Conservation (phyloP, 2,113 vertebrate species). For the Plectropomus leopardus region DNA sequence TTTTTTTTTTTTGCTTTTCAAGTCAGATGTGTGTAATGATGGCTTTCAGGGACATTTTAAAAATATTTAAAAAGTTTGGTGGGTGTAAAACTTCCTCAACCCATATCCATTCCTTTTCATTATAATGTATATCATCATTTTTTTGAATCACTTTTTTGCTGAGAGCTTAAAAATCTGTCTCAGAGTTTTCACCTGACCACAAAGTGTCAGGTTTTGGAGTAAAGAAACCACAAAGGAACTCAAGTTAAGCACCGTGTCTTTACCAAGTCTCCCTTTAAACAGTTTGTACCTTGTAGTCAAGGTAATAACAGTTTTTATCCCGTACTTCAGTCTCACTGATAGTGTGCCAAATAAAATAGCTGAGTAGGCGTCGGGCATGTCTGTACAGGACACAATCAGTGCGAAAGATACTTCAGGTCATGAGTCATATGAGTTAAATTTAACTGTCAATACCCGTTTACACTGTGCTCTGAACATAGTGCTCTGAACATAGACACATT, state of each 20-base stretch:
- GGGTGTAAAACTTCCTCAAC: neutral
- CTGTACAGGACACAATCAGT: neutral
- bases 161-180: neutral
- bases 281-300: neutral
- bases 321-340: neutral
- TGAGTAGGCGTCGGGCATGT: neutral
- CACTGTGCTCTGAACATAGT: neutral
- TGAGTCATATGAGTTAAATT: neutral
- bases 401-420: too few species aligned
- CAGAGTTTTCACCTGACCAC: neutral
- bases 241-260: neutral
- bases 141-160: neutral
- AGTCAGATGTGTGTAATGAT: too few species aligned
- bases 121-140: too few species aligned
- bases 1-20: too few species aligned
- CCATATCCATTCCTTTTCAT: too few species aligned
- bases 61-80: neutral
- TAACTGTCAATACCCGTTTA: conserved; percentile 2
- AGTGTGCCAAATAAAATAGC: neutral
- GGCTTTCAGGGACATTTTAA: neutral
- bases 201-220: neutral
- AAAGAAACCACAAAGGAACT: neutral
- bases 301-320: neutral
- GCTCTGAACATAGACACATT: neutral
- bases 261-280: neutral